These are phyloP conservation scores for Junco hyemalis DNA, from an alignment of 2,113 vertebrate species.

Conservation along the genomic window DNA sequence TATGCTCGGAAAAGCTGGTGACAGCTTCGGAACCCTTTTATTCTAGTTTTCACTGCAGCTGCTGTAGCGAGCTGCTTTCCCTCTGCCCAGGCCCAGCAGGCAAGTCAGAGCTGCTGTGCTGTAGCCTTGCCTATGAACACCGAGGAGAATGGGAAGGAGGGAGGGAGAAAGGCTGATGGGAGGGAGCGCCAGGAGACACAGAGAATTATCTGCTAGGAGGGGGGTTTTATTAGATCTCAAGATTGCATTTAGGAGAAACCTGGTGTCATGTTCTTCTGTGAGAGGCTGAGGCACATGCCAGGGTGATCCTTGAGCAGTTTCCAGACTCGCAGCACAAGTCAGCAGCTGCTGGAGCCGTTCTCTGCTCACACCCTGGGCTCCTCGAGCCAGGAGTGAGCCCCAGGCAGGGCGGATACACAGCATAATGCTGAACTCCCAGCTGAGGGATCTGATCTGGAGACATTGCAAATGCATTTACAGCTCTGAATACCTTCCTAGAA, in stretches of 20 bases:
- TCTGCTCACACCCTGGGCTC: background rate
- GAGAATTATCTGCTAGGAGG: background rate
- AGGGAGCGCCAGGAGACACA: too few relatives aligned
- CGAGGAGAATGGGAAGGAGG: accelerated
- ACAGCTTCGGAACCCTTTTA: background rate
- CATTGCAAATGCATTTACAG: background rate
- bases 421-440: accelerated
- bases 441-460: background rate
- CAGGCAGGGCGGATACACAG: background rate
- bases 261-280: background rate
- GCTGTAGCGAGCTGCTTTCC: background rate
- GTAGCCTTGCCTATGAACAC: background rate
- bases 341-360: background rate
- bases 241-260: background rate
- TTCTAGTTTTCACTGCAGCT: background rate
- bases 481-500: background rate
- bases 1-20: background rate
- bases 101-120: background rate
- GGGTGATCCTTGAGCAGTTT: background rate
- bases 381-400: background rate
- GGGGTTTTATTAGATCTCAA: background rate
- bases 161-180: background rate
- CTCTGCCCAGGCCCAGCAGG: background rate
- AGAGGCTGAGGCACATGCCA: background rate
- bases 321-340: background rate